Conservation (phyloP, 2,113 vertebrate species). For the Xiphias gladius region DNA sequence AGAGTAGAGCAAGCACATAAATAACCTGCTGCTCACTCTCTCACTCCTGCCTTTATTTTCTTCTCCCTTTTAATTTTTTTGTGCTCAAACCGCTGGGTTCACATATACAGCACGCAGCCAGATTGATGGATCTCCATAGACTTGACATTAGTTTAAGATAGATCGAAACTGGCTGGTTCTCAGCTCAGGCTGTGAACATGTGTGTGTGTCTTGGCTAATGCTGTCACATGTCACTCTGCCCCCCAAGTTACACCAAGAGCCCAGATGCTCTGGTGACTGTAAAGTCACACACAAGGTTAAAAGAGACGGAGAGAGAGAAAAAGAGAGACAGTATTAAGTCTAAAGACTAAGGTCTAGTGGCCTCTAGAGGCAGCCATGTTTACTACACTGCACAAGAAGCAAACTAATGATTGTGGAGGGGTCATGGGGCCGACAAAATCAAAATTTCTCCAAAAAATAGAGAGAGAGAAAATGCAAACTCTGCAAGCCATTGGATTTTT, state of each 20-base stretch:
- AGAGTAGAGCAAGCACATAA: conserved; percentile 68
- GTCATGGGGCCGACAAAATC: neutral
- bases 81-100: neutral
- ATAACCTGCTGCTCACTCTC: conserved; percentile 55
- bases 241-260: neutral
- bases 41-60: conserved; percentile 26
- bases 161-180: neutral
- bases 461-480: neutral
- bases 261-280: conserved; percentile 17
- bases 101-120: neutral
- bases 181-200: neutral
- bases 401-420: neutral
- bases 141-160: neutral
- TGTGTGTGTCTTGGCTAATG: conserved; percentile 8
- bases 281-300: neutral
- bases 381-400: neutral
- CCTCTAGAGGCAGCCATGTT: neutral
- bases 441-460: no score
- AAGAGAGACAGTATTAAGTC: neutral
- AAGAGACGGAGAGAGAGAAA: neutral
- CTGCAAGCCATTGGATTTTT: neutral
- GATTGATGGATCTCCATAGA: neutral
- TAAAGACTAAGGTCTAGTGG: neutral
- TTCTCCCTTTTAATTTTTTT: conserved; percentile 39
- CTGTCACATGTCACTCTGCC: conserved; percentile 6